Conservation (phyloP, 1,140 invertebrate genomes). For the Gryllus bimaculatus region DNA sequence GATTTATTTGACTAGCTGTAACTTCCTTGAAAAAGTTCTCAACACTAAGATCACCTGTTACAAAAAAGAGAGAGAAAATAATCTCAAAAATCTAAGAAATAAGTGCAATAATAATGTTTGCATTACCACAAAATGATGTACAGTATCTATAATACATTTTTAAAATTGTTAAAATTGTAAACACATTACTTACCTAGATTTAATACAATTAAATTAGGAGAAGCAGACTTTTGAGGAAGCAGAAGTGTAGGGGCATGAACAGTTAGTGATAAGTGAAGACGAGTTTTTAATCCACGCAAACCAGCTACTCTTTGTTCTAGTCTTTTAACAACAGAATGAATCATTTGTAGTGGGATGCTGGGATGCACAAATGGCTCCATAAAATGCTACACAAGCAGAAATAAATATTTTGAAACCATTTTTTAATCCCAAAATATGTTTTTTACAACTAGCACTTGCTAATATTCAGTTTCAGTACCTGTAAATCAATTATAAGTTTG, state of each 20-base stretch:
- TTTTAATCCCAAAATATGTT: background rate
- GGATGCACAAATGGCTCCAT: constrained; percentile 50
- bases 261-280: constrained; percentile 59
- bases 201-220: constrained; percentile 66
- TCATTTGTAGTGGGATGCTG: constrained; percentile 34
- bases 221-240: constrained; percentile 68
- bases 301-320: constrained; percentile 36
- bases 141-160: background rate
- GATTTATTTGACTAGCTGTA: constrained; percentile 32
- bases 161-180: background rate
- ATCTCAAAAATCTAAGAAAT: background rate
- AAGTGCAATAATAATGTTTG: background rate
- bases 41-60: constrained; percentile 55
- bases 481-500: constrained; percentile 60
- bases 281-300: constrained; percentile 49
- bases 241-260: constrained; percentile 65
- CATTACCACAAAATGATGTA: too few species aligned
- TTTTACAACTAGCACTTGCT: background rate
- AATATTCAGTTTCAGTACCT: constrained; percentile 34
- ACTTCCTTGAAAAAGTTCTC: constrained; percentile 71
- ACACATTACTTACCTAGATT: constrained; percentile 49
- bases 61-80: background rate
- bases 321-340: constrained; percentile 31
- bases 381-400: constrained; percentile 44
- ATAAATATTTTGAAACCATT: background rate